Evolutionary conservation across 2,797 vertebrate species (phyloP).

Genomic region (Enteromius afrohamiltoni): DNA sequence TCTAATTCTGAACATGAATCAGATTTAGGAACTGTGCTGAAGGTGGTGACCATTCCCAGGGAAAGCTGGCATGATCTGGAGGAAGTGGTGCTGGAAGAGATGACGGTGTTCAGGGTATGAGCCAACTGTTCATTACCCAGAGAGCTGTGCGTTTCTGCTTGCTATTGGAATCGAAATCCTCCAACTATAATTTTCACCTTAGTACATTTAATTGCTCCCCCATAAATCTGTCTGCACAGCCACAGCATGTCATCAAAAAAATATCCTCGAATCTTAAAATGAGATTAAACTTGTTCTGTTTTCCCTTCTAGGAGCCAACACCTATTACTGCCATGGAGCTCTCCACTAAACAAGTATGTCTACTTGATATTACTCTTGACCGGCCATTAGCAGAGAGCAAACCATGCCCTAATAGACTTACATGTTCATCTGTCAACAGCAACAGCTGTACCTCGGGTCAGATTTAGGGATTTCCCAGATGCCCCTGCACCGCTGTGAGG

Average conservation of each 20-base stretch:
- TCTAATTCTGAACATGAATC: slow-evolving; percentile 32
- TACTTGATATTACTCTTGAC: slow-evolving; percentile 11
- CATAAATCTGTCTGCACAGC: slow-evolving; percentile 34
- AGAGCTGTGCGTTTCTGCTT: slow-evolving; percentile 30
- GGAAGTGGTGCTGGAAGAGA: slow-evolving; percentile 97
- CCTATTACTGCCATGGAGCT: slow-evolving; percentile 94
- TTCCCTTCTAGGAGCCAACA: slow-evolving; percentile 84
- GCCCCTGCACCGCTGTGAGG: slow-evolving; percentile 92
- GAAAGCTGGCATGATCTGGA: slow-evolving; percentile 98
- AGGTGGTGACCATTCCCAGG: slow-evolving; percentile 96
- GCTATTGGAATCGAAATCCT: slow-evolving; percentile 21
- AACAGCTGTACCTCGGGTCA: slow-evolving; percentile 96
- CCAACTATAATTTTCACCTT: slow-evolving; percentile 43
- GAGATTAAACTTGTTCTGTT: slow-evolving; percentile 50
- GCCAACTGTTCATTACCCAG: slow-evolving; percentile 16
- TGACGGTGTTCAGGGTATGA: slow-evolving; percentile 93
- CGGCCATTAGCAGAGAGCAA: slow-evolving; percentile 18
- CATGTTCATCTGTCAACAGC: slow-evolving; percentile 77
- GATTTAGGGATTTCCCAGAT: slow-evolving; percentile 91
- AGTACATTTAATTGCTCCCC: slow-evolving; percentile 32
- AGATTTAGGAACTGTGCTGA: slow-evolving; percentile 95
- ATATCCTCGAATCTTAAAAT: slow-evolving; percentile 33
- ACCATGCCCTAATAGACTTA: slow-evolving; percentile 20
- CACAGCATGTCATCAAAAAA: slow-evolving; percentile 27
- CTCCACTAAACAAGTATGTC: slow-evolving; percentile 92